Evolutionary conservation across 1,140 invertebrate species (phyloP), one percentile per base, ranked within the genome.

Genomic region (Oryzaephilus surinamensis): DNA sequence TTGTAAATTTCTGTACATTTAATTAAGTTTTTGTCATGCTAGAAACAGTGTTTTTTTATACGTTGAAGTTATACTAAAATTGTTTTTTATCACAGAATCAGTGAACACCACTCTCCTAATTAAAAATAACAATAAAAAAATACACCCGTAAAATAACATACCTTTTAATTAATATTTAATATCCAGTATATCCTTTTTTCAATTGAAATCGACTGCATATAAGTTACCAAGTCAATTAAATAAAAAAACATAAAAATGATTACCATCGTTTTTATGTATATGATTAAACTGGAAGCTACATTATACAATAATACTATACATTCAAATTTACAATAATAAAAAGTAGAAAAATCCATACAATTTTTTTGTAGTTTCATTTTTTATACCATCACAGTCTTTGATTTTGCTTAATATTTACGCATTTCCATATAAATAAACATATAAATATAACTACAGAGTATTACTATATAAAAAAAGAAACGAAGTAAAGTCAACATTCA

Each of bases 21-120:
- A n/a, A 60, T 57, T 58, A 49, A 52, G 49, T 57, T 53, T 4
- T 20, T 60, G 55, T 58, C 55, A 60, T 60, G 57, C 57, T 60
- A 60, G 54, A 60, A 60, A 60, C 55, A 60, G 50, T 60, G 53
- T 58, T 48, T 56, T 55, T 57, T 52, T 49, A n/a, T 24, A n/a
- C 11, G 23, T 24, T 24, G 23, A 24, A n/a, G 10, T 24, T 24
- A n/a, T 10, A 7, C 23, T 5, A 20, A 20, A n/a, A n/a, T 24
- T 24, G 11, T 24, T n/a, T 20, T 20, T 55, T 60, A 60, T 60
- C 57, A 60, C 57, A 60, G 57, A 59, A 59, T 59, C 50, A 57
- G 57, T 59, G 57, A 59, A 59, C 57, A 58, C 54, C 55, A 54
- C 55, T 58, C 46, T 50, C 52, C 51, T 57, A 56, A 43, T 44